Evolutionary conservation across 1,140 invertebrate genomes (phyloP), one percentile per base, ranked within the genome.

Genomic region (Limonius californicus): DNA sequence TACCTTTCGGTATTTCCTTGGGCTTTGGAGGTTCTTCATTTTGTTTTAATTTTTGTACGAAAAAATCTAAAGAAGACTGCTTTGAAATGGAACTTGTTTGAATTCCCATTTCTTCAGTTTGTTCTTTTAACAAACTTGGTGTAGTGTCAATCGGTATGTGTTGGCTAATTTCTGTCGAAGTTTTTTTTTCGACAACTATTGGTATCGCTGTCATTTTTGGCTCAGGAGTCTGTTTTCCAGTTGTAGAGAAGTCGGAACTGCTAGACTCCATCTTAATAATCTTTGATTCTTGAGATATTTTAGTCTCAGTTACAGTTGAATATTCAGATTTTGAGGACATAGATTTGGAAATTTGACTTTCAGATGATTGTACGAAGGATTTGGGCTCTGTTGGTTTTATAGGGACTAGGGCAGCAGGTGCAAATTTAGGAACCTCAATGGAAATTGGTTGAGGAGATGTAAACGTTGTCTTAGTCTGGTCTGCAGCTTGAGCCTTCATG

Each of bases 21-120:
- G 63, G 66, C 54, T 57, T 65, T 14, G 59, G 23, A 21, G 64
- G 15, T 21, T 76, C 73, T 35, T 68, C 70, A 20, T 59, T 67
- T 64, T 69, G 69, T 64, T 77, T 75, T 43, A 77, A 74, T 63
- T 77, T 77, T 53, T 76, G 73, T 1, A 74, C 74, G 61, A 76
- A 76, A 57, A 70, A 77, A 58, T 77, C 71, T 8, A 77, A 59
- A 20, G 76, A 75, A 59, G 72, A 74, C 70, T 79, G 72, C 63
- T 78, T 79, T 8, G 70, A 73, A 39, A 76, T 76, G 50, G 70
- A 78, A 64, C 67, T 70, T 61, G 72, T 77, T 73, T 71, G 67
- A 64, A 75, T 75, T 27, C 76, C 76, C 14, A 56, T 64, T 58
- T 72, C 74, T 61, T 70, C 64, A n/a, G 8, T 45, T 68, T 68